A percentile compares a stretch with the other conserved stretches of the same genome.
phyloP scores from a whole-genome alignment of 2,888 invertebrate species.

The Drosophila mayaguana region DNA sequence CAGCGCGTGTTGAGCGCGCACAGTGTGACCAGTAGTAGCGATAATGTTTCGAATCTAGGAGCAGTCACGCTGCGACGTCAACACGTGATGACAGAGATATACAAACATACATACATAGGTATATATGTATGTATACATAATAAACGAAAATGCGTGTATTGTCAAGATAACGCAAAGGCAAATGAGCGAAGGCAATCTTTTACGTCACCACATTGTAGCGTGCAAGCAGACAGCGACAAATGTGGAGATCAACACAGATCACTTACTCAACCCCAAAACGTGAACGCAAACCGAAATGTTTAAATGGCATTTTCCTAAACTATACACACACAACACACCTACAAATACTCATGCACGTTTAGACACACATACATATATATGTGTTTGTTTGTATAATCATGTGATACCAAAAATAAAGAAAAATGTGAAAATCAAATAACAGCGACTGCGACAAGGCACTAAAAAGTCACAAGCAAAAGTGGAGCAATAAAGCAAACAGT shows the following conservation, averaged over 20 bases:
- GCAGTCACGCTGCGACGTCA: constrained; percentile 29
- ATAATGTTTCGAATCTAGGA: constrained; percentile 31
- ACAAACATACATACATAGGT: not conserved
- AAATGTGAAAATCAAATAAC: constrained; percentile 83
- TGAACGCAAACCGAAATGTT: constrained; percentile 64
- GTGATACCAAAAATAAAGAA: constrained; percentile 77
- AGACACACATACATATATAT: not conserved
- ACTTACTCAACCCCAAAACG: constrained; percentile 66
- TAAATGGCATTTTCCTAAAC: constrained; percentile 74
- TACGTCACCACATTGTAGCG: constrained; percentile 57
- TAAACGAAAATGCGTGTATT: constrained; percentile 40
- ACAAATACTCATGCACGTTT: not conserved
- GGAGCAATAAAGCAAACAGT: constrained; percentile 81
- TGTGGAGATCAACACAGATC: constrained; percentile 78
- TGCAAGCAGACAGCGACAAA: constrained; percentile 55
- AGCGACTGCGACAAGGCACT: constrained; percentile 70
- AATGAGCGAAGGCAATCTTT: constrained; percentile 68
- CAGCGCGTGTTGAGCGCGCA: constrained; percentile 31
- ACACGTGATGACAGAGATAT: constrained; percentile 63
- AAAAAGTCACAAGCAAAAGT: constrained; percentile 80
- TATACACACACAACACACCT: constrained; percentile 13
- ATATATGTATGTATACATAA: not conserved
- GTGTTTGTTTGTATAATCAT: constrained; percentile 71
- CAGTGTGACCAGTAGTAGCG: constrained; percentile 51
- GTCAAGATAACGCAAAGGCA: constrained; percentile 57